These are phyloP conservation scores for Bathybates hornii DNA, from an alignment of 2,113 vertebrate species.

Conservation along the genomic window DNA sequence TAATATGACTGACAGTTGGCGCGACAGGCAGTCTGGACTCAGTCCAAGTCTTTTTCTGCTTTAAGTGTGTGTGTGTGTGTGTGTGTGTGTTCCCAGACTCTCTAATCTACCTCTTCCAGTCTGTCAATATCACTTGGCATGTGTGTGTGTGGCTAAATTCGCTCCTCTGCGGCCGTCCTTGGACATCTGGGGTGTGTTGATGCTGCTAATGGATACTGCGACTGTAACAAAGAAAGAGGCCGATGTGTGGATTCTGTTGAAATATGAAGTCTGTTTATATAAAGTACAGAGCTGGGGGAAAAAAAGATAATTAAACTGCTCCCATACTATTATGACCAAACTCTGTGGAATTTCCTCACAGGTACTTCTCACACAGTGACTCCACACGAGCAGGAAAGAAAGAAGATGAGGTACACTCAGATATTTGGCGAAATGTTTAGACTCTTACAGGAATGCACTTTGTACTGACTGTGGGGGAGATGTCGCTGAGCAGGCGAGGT, in stretches of 20 bases:
- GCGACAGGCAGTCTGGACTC: slow-evolving; percentile 21
- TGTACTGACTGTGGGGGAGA: not conserved
- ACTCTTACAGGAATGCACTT: not conserved
- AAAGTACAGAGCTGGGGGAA: not conserved
- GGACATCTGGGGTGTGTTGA: slow-evolving; percentile 15
- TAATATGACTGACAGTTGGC: slow-evolving; percentile 65
- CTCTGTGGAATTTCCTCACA: slow-evolving; percentile 9
- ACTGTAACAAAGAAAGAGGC: not conserved
- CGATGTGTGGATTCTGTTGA: not conserved
- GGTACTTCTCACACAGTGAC: slow-evolving; percentile 1
- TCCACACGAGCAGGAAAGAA: not conserved
- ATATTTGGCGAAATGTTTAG: not conserved
- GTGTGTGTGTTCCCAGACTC: slow-evolving; percentile 11
- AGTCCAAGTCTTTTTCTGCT: slow-evolving; percentile 28
- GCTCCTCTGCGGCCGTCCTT: not conserved
- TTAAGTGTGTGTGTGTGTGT: not conserved
- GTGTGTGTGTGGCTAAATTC: not conserved
- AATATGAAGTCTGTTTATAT: not conserved
- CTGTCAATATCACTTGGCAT: not conserved
- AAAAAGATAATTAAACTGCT: not conserved
- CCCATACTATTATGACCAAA: not conserved
- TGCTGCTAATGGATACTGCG: not conserved
- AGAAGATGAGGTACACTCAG: not conserved
- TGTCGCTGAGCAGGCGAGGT: not conserved
- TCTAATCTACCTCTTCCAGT: slow-evolving; percentile 12